Base-by-base conservation (phyloP, 2,797 vertebrate genomes). In the Nyctalus aviator region DNA sequence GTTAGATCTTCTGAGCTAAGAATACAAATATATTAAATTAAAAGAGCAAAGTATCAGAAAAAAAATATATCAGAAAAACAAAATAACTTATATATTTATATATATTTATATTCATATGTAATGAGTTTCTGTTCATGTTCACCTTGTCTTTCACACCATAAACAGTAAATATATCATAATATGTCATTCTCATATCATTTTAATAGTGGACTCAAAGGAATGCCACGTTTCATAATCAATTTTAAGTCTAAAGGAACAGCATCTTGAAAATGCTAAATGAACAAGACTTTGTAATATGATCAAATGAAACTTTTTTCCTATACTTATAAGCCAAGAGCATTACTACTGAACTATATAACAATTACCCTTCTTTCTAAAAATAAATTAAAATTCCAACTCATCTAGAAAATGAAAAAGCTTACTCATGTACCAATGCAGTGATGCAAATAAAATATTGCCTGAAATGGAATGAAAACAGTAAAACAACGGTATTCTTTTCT, bases 381-480 rank as follows among this genome's bases (percentile, higher is more conserved):
- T 96, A 96, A 90, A 68, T 88, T 72, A 89, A 35, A 69, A 90
- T 15, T 95, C 90, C 18, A 71, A 82, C 50, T 89, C 46, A 81
- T 23, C 11, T 35, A 86, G 46, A 96, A 93, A 90, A 92, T 88
- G 18, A 83, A 94, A 92, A 83, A 68, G 66, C 37, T 90, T 83
- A 91, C 55, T 92, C 77, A 76, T 62, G 14, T 87, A 37, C 27
- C 91, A 93, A 87, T 71, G 25, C 44, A 77, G 32, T 73, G 82
- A 81, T 78, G 5, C 48, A 96, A 92, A 94, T 64, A 12, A 96
- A 89, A 89, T 82, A 97, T 73, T 97, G 72, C 64, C 95, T 89
- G 86, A 96, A 97, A 97, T 84, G 66, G 96, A 97, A 90, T 91
- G 53, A 95, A 82, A 97, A 46, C 48, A 96, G 50, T 79, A 96